Evolutionary conservation across 2,113 vertebrate species (phyloP).

Genomic region (Chaenogobius annularis): DNA sequence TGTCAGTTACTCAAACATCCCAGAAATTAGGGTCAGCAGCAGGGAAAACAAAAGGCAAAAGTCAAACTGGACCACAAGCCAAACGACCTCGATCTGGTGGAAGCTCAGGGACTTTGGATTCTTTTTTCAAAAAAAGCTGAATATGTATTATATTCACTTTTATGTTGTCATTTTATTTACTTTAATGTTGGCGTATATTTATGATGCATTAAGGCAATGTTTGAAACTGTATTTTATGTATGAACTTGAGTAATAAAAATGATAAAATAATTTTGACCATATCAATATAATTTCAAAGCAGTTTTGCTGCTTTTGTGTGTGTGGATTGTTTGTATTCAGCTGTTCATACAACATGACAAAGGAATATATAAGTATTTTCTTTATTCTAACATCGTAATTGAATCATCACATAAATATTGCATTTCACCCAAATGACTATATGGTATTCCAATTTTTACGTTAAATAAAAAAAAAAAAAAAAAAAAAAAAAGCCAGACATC

Average conservation of each 20-base stretch:
- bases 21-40: constrained; percentile 15
- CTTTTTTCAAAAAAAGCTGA: constrained; percentile 85
- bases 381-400: constrained; percentile 74
- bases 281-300: too few relatives aligned
- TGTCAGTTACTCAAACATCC: constrained; percentile 18
- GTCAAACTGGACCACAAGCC: constrained; percentile 65
- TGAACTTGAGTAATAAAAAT: not conserved
- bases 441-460: constrained; percentile 37
- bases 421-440: constrained; percentile 69
- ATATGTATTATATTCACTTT: not conserved
- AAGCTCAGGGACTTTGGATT: constrained; percentile 80
- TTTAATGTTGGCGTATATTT: too few relatives aligned
- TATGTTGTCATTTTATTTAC: not conserved
- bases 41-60: constrained; percentile 79
- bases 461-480: constrained; percentile 33
- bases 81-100: constrained; percentile 77
- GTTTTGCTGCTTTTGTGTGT: not conserved
- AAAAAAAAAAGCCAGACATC: constrained; percentile 9
- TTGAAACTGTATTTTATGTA: not conserved
- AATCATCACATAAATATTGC: constrained; percentile 77
- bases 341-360: not conserved
- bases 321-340: not conserved
- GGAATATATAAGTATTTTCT: constrained; percentile 5
- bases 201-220: not conserved
- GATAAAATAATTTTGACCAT: not conserved